Evolutionary conservation across 2,888 invertebrate species (phyloP).

Genomic region (Thymelicus lineola): DNA sequence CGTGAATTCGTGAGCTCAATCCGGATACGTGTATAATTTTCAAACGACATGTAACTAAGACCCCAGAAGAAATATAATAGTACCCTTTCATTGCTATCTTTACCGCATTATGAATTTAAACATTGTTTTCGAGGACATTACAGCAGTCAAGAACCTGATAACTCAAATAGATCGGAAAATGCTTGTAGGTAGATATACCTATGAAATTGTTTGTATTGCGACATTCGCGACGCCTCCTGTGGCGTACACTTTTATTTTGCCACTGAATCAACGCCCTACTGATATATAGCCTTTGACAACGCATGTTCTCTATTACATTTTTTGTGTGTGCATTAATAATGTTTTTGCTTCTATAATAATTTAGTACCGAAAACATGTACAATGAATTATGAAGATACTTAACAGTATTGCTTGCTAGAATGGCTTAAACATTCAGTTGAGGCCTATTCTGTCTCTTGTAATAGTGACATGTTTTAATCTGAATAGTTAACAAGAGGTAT

Average conservation of each 20-base stretch:
- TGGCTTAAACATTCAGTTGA: no score
- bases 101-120: neutral
- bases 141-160: constrained; percentile 53
- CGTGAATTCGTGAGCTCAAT: no score
- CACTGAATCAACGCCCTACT: constrained; percentile 74
- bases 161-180: constrained; percentile 71
- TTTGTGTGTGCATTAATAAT: constrained; percentile 52
- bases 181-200: no score
- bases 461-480: no score
- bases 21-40: no score
- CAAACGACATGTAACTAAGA: no score
- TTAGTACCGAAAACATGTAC: constrained; percentile 25
- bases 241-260: constrained; percentile 67
- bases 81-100: no score
- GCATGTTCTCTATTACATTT: constrained; percentile 67
- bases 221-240: constrained; percentile 68
- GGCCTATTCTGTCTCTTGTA: no score
- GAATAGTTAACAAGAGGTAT: no score
- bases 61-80: no score
- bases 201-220: constrained; percentile 74
- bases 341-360: constrained; percentile 37
- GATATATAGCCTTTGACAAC: constrained; percentile 65
- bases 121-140: constrained; percentile 53
- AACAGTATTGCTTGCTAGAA: neutral
- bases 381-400: constrained; percentile 20